phyloP scores from a whole-genome alignment of 2,797 vertebrate genomes.

The Saguinus oedipus region DNA sequence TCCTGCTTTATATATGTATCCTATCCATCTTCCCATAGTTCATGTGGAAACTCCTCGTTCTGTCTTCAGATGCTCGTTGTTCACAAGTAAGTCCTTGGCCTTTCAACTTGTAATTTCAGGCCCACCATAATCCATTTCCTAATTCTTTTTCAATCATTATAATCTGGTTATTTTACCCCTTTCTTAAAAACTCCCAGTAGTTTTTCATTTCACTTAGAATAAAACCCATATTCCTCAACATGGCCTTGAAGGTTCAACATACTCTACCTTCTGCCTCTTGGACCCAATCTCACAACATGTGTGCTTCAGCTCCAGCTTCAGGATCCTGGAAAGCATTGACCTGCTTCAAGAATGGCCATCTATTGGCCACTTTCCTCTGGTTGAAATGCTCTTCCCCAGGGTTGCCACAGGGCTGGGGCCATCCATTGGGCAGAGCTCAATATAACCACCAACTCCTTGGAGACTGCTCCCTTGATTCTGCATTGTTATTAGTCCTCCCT shows the following conservation, averaged over 20 bases:
- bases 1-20: background rate
- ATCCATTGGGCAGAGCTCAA: background rate
- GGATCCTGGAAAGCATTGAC: background rate
- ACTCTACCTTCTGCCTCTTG: background rate
- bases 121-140: background rate
- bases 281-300: background rate
- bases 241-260: background rate
- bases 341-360: background rate
- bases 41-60: background rate
- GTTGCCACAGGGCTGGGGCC: background rate
- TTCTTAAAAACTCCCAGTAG: background rate
- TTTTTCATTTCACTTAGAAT: background rate
- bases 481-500: fast-evolving
- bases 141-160: background rate
- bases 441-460: background rate
- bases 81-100: background rate
- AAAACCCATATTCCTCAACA: background rate
- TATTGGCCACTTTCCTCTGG: background rate
- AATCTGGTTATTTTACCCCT: background rate
- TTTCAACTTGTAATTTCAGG: background rate
- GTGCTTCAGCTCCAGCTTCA: background rate
- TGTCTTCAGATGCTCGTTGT: background rate
- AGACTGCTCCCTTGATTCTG: background rate
- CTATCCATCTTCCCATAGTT: background rate
- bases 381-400: background rate